Percentiles rank a stretch among this genome's conserved stretches.
phyloP scores from a whole-genome alignment of 1,140 invertebrate genomes.

The Melipona quadrifasciata region DNA sequence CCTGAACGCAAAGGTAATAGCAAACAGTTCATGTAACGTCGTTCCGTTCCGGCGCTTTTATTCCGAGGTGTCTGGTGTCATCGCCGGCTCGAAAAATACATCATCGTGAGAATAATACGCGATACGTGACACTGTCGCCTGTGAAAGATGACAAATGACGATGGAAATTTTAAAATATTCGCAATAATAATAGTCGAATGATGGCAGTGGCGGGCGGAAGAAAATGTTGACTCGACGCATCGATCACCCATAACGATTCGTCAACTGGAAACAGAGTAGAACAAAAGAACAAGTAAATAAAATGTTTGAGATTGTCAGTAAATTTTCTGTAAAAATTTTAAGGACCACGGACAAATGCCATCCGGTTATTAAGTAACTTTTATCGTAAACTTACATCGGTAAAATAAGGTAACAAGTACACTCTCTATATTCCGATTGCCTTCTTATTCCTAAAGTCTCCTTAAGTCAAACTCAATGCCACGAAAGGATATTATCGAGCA shows the following conservation, averaged over 20 bases:
- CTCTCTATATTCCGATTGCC: neutral
- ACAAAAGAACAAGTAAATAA: neutral
- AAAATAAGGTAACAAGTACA: slow-evolving; percentile 4
- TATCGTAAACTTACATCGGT: neutral
- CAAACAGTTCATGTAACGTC: neutral
- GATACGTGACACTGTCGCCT: neutral
- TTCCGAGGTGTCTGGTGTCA: too few species aligned
- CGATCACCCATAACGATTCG: neutral
- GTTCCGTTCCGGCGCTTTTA: neutral
- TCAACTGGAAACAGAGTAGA: neutral
- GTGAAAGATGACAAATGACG: neutral
- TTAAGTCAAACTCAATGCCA: slow-evolving; percentile 11
- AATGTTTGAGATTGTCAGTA: too few species aligned
- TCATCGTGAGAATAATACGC: neutral
- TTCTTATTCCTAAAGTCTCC: neutral
- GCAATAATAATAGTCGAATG: neutral
- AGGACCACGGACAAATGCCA: neutral
- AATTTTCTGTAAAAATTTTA: neutral
- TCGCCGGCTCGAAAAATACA: neutral
- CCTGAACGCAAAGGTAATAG: neutral
- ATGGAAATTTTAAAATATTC: neutral
- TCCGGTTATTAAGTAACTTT: neutral
- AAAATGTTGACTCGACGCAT: slow-evolving; percentile 5
- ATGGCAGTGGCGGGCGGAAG: neutral
- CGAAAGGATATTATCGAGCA: slow-evolving; percentile 6